Evolutionary conservation across 2,113 vertebrate species (phyloP).

Genomic region (Rattus rattus): DNA sequence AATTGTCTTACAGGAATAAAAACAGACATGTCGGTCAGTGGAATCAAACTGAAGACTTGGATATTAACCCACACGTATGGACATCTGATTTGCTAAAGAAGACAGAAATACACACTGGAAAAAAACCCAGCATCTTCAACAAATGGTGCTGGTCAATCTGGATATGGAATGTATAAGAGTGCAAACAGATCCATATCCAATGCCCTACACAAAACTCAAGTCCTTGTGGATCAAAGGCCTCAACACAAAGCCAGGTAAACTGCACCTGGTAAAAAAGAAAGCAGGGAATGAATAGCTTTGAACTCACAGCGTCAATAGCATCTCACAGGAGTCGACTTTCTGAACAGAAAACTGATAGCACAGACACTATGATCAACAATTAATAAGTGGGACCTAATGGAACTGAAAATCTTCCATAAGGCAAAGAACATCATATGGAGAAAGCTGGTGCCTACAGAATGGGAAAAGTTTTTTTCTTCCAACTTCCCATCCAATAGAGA

Average conservation of each 20-base stretch:
- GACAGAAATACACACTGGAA: neutral
- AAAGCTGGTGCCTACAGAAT: neutral
- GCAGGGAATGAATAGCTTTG: neutral
- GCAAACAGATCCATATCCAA: neutral
- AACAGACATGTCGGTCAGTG: neutral
- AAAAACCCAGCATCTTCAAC: neutral
- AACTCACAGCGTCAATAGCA: neutral
- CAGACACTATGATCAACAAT: neutral
- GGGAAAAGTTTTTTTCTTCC: neutral
- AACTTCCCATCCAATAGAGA: neutral
- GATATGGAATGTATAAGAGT: neutral
- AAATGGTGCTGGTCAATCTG: neutral
- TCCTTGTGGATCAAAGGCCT: neutral
- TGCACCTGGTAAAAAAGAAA: neutral
- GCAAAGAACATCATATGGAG: neutral
- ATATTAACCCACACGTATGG: neutral
- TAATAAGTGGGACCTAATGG: neutral
- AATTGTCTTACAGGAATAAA: neutral
- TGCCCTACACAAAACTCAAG: neutral
- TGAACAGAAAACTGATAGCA: neutral
- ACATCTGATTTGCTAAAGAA: neutral
- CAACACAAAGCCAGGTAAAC: neutral
- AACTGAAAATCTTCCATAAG: neutral
- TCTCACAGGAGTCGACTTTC: neutral
- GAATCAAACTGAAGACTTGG: neutral